Percentiles rank a stretch among this genome's conserved stretches.
These are phyloP conservation scores for Ypsolopha sequella DNA, from an alignment of 2,888 invertebrate genomes.

Conservation along the genomic window DNA sequence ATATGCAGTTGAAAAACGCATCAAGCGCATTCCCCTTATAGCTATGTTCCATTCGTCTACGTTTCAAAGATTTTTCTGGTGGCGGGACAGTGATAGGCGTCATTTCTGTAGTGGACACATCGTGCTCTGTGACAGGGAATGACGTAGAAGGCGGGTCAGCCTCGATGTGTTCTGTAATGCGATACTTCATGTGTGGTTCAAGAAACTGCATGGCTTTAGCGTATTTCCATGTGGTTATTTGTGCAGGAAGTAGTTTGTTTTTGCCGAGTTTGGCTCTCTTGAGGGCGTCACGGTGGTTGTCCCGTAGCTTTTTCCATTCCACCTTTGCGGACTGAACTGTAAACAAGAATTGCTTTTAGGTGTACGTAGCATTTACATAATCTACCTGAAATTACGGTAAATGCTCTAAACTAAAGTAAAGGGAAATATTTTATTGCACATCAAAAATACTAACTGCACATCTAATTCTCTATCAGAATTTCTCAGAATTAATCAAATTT, in stretches of 20 bases:
- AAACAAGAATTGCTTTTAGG: neutral
- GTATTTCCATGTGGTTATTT: constrained; percentile 61
- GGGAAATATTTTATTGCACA: no score
- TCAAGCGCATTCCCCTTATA: constrained; percentile 39
- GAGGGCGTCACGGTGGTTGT: constrained; percentile 54
- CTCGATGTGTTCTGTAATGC: constrained; percentile 56
- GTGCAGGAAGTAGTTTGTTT: constrained; percentile 54
- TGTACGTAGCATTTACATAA: neutral
- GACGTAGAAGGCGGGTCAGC: constrained; percentile 20
- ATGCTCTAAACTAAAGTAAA: no score
- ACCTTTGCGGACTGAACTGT: constrained; percentile 48
- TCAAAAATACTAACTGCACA: no score
- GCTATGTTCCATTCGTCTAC: constrained; percentile 5
- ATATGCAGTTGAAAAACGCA: constrained; percentile 50
- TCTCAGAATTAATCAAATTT: no score
- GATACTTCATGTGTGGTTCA: constrained; percentile 59
- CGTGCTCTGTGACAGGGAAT: constrained; percentile 22
- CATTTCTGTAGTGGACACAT: constrained; percentile 34
- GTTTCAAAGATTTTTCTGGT: neutral
- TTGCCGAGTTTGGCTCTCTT: constrained; percentile 57
- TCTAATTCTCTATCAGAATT: no score
- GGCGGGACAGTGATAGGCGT: constrained; percentile 14
- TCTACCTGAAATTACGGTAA: no score
- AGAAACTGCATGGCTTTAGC: constrained; percentile 60
- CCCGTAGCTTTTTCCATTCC: constrained; percentile 59